Conservation (phyloP, 2,113 vertebrate genomes). For the Myrmophylax atrothorax region DNA sequence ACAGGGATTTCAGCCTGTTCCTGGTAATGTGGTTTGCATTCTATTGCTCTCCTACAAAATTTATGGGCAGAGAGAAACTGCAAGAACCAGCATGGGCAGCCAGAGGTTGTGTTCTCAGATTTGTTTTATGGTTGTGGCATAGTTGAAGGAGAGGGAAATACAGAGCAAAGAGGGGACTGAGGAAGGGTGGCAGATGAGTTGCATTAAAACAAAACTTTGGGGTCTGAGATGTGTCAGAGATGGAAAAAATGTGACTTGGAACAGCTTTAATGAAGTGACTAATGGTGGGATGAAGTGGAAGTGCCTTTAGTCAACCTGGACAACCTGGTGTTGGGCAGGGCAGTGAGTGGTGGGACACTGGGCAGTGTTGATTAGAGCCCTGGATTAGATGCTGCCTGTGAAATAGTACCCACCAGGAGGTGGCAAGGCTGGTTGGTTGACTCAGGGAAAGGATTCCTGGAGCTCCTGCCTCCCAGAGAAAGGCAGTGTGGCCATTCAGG, state of each 20-base stretch:
- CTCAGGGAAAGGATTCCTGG: neutral
- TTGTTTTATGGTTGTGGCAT: neutral
- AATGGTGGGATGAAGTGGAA: neutral
- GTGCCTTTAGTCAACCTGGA: neutral
- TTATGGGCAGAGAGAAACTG: constrained; percentile 45
- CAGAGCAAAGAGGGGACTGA: neutral
- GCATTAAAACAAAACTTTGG: neutral
- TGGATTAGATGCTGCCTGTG: neutral
- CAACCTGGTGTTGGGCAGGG: neutral
- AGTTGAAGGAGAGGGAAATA: neutral
- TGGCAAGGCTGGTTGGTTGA: neutral
- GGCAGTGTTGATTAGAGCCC: neutral
- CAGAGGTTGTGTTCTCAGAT: neutral
- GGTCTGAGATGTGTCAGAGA: neutral
- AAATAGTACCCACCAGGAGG: neutral
- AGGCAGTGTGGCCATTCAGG: neutral
- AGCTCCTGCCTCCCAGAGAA: neutral
- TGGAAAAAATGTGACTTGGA: neutral
- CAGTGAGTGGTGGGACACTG: rapidly evolving
- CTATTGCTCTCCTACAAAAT: constrained; percentile 62
- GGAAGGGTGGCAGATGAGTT: neutral
- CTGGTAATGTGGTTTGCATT: constrained; percentile 65
- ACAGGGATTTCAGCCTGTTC: neutral
- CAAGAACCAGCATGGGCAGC: neutral
- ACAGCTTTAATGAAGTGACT: neutral